Evolutionary conservation across 2,797 vertebrate species (phyloP), one percentile per base, ranked within the genome.

Genomic region (Crocodylus rhombifer): DNA sequence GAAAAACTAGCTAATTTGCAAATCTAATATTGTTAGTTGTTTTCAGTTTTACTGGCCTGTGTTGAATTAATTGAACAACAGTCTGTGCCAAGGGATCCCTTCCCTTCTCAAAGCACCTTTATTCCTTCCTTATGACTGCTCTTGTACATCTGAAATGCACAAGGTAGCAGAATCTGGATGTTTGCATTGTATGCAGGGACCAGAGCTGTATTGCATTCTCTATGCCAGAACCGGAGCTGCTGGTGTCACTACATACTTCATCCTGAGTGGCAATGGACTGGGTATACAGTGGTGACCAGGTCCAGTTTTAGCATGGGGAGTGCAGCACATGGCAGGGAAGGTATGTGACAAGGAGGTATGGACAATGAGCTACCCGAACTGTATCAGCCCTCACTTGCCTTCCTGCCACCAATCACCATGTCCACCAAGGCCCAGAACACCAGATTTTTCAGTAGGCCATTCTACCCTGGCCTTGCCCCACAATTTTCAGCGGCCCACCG

Each of bases 111-210:
- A n/a, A 80, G 14, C 12, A 21, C 15, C 77, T 30, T 25, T 13
- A 5, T 67, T 73, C 42, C 57, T 23, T 63, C 57, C 65, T n/a
- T 76, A 25, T 28, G 14, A 51, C 0, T n/a, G 18, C 0, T 17
- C 85, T 86, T 71, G 65, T 25, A 77, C 7, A n/a, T 33, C 14
- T 21, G 57, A 73, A 61, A 61, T 61, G 11, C 12, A 83, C 65
- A 62, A 86, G 79, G 25, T 33, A 63, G 21, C 16, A 74, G 9
- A 20, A 63, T 1, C 1, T 5, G 60, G 21, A 23, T 26, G 2
- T 11, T 64, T 73, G 17, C 17, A 56, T 12, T 73, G 36, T 60
- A 10, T 8, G 6, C 3, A 30, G 5, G 5, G 84, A 17, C 2
- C 65, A 65, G 82, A 80, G 56, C 14, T n/a, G 11, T 9, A 26